Evolutionary conservation across 2,888 invertebrate species (phyloP).

Genomic region (Periphyllus acericola): DNA sequence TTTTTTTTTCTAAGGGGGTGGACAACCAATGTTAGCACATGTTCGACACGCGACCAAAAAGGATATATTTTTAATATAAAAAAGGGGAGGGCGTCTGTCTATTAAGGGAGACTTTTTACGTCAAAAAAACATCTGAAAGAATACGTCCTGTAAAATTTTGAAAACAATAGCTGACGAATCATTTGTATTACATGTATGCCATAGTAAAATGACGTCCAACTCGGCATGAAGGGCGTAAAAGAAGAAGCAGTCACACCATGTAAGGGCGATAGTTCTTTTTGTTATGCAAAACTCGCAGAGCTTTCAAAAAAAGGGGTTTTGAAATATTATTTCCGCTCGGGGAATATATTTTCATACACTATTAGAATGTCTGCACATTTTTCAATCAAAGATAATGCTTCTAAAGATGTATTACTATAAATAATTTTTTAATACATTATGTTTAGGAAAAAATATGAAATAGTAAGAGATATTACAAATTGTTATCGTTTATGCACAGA

Average conservation of each 20-base stretch:
- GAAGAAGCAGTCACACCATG: background rate
- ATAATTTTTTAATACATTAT: background rate
- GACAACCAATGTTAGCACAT: conserved; percentile 44
- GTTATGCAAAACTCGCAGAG: conserved; percentile 41
- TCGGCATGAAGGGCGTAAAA: background rate
- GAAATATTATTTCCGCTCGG: conserved; percentile 16
- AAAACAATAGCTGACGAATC: conserved; percentile 55
- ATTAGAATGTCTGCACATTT: conserved; percentile 17
- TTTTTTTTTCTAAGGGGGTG: conserved; percentile 36
- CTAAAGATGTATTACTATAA: background rate
- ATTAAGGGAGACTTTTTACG: conserved; percentile 46
- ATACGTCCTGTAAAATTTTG: conserved; percentile 37
- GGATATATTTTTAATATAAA: background rate
- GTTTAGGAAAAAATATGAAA: background rate
- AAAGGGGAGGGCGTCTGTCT: conserved; percentile 47
- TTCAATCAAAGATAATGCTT: background rate
- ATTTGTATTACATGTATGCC: conserved; percentile 33
- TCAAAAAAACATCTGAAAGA: conserved; percentile 53
- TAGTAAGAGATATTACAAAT: background rate
- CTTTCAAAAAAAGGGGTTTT: conserved; percentile 55
- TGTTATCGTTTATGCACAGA: background rate
- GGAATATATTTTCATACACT: background rate
- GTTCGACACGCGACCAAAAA: conserved; percentile 42
- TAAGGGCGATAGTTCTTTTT: conserved; percentile 39
- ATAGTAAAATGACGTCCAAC: conserved; percentile 33